Evolutionary conservation across 1,140 invertebrate genomes (phyloP), one percentile per base, ranked within the genome.

Genomic region (Neodiprion pinetum): DNA sequence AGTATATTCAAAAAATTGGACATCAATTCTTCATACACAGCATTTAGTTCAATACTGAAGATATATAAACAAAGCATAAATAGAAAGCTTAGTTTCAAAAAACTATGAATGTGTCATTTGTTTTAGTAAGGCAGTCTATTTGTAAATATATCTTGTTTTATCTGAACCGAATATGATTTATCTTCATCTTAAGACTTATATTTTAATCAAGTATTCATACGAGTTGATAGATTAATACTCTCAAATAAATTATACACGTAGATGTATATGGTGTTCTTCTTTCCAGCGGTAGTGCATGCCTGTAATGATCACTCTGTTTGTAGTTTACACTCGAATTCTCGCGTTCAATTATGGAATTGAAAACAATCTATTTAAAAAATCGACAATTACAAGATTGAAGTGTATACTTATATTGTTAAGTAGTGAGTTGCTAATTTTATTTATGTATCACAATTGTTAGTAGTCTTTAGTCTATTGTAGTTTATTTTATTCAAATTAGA

Each of bases 271-370:
- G 68, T 69, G 21, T 23, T 69, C 47, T 28, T 83, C 79, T 74
- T 80, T 78, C 48, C 17, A 71, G 70, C 70, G 28, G 48, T 71
- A 71, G 70, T 71, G 70, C 70, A 71, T 71, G 70, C 70, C 12
- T 21, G 40, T 50, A 71, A 40, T 40, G 47, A 28, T 14, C 12
- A 17, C 21, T 48, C 10, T 71, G 23, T 71, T 71, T 48, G 53
- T 49, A 23, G 21, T 47, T 14, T 50, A 12, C 70, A 23, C 21
- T 71, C 23, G 23, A 71, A 17, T 49, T 5, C 48, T 69, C 67
- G 11, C 40, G 21, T 69, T 21, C 12, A 69, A 12, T 69, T 21
- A 21, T 69, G 14, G 40, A 9, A 4, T 61, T 61, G n/a, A 61
- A 61, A 61, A 14, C n/a, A 14, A 14, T 14, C 53, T 4, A 61